Evolutionary conservation across 1,140 invertebrate species (phyloP), one percentile per base, ranked within the genome.

Genomic region (Caenorhabditis briggsae): DNA sequence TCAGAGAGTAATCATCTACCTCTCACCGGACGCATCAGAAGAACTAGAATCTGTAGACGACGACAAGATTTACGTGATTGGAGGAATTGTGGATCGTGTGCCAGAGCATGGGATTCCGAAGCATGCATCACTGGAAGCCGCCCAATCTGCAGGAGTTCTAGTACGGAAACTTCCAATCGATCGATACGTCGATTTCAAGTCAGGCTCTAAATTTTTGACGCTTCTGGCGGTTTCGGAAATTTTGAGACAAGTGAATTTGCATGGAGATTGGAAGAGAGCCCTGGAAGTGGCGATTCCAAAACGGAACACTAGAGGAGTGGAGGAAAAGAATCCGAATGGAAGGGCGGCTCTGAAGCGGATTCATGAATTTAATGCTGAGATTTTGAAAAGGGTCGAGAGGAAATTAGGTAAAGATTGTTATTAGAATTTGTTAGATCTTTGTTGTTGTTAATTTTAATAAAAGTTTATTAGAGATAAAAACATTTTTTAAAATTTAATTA

Each of bases 61-160:
- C 20, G 84, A 89, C 8, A 82, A 88, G 50, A 18, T 82, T 43
- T 90, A 88, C 58, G 83, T 90, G 5, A 89, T 90, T 25, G 89
- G 89, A 48, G 89, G 89, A 82, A 90, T 90, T 41, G 89, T 90
- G 43, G 89, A 90, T 78, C 83, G 89, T 12, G 87, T 90, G 0
- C 46, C 43, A 7, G 89, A 90, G 65, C 61, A 64, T n/a, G 82
- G 86, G 25, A 90, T 90, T 50, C 89, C 89, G 9, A 70, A 25
- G 46, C 48, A 85, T 11, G 89, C 89, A 16, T 90, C 89, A 0
- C 20, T 70, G 18, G 86, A 85, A 61, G 59, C 86, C 5, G 88
- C 89, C 5, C 50, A 89, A 58, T 41, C 18, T 41, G 88, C 90
- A 25, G 61, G 74, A 18, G 84, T 90, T 23, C 20, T 53, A 18